Conservation (phyloP, 2,797 vertebrate genomes). For the Coregonus sp. region DNA sequence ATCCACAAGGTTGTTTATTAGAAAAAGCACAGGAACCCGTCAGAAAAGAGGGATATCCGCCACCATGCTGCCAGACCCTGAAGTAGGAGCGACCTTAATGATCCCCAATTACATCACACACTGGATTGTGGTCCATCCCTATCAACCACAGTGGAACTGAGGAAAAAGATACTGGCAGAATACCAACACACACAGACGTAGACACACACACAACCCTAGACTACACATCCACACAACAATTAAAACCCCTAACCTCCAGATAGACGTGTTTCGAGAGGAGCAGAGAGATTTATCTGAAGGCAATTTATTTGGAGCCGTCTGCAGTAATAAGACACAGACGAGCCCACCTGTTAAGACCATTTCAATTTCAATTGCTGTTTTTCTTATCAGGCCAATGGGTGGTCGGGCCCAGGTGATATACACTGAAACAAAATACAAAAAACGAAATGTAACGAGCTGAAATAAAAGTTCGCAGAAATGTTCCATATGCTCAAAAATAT, state of each 20-base stretch:
- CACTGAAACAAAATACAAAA: not conserved
- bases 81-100: too few species aligned
- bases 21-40: too few species aligned
- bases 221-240: conserved; percentile 8
- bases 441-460: too few species aligned
- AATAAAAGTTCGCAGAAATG: too few species aligned
- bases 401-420: conserved; percentile 28
- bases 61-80: too few species aligned
- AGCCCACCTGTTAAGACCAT: conserved; percentile 23
- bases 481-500: too few species aligned
- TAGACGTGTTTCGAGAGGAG: conserved; percentile 19
- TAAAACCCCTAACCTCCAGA: conserved; percentile 18
- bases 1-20: too few species aligned
- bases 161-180: conserved; percentile 5
- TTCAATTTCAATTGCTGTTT: conserved; percentile 31
- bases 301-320: conserved; percentile 20
- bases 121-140: not conserved
- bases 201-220: not conserved
- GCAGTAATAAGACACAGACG: conserved; percentile 15
- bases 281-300: conserved; percentile 25
- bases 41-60: too few species aligned
- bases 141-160: not conserved
- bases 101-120: conserved; percentile 9
- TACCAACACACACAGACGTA: not conserved
- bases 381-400: conserved; percentile 39